These are phyloP conservation scores for Agapornis canus DNA, from an alignment of 2,797 vertebrate species.

Conservation along the genomic window DNA sequence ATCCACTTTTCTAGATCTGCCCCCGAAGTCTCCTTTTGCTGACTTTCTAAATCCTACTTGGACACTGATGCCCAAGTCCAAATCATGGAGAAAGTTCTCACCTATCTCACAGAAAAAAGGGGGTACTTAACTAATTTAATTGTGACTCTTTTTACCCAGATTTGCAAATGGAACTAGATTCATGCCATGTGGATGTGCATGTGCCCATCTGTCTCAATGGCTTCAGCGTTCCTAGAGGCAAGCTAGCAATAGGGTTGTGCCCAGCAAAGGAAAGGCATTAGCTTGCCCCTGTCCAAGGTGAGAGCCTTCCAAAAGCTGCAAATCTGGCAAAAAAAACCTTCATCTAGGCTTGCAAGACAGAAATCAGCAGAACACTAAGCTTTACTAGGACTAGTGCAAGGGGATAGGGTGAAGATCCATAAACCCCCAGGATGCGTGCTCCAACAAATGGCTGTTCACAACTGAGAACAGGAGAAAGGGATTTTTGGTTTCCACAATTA, in stretches of 20 bases:
- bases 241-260: not conserved
- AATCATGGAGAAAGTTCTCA: not conserved
- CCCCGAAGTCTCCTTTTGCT: not conserved
- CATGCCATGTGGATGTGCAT: fast-evolving
- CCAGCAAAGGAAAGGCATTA: not conserved
- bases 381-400: not conserved
- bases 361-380: not conserved
- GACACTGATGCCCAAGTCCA: not conserved
- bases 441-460: not conserved
- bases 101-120: not conserved
- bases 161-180: not conserved
- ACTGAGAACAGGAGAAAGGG: not conserved
- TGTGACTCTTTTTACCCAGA: not conserved
- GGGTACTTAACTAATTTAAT: not conserved
- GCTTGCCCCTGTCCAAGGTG: not conserved
- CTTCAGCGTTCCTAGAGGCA: not conserved
- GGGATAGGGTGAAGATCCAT: not conserved
- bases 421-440: not conserved
- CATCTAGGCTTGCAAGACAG: not conserved
- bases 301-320: not conserved
- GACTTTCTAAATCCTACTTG: not conserved
- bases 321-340: not conserved
- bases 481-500: not conserved
- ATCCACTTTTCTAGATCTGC: not conserved
- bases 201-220: not conserved